Conservation (phyloP, 1,140 invertebrate species). For the Drosophila paulistorum region DNA sequence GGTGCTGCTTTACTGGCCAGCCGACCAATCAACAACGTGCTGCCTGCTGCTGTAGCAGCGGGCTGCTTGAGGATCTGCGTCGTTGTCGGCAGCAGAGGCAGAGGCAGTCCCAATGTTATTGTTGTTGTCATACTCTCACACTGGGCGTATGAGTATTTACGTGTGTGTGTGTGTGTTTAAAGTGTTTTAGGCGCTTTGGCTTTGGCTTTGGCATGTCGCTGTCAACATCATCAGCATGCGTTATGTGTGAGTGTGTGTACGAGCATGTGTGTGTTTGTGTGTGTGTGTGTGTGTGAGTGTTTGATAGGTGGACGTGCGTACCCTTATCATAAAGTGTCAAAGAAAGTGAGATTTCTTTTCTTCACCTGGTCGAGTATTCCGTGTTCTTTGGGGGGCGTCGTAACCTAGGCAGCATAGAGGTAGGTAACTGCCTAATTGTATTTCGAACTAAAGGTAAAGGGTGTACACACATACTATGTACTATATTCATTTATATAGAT, state of each 20-base stretch:
- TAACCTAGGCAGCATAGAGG: conserved; percentile 15
- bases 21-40: conserved; percentile 73
- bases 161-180: conserved; percentile 13
- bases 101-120: conserved; percentile 8
- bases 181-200: conserved; percentile 22
- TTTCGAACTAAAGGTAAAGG: not conserved
- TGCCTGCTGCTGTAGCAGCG: conserved; percentile 17
- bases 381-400: not conserved
- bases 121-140: not conserved
- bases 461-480: not conserved
- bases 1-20: conserved; percentile 25
- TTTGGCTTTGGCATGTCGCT: conserved; percentile 20
- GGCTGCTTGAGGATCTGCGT: conserved; percentile 61
- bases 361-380: not conserved
- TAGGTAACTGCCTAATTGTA: conserved; percentile 6
- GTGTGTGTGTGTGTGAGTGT: conserved; percentile 22
- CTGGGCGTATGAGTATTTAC: not conserved
- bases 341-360: conserved; percentile 53
- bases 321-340: conserved; percentile 50
- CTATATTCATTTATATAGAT: not conserved
- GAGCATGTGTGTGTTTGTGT: not conserved
- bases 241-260: conserved; percentile 9
- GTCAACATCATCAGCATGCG: conserved; percentile 41
- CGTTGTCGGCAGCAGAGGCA: conserved; percentile 29
- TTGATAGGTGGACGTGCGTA: conserved; percentile 21